These are phyloP conservation scores for Metallyticus violacea DNA, from an alignment of 2,888 invertebrate genomes.

Conservation along the genomic window DNA sequence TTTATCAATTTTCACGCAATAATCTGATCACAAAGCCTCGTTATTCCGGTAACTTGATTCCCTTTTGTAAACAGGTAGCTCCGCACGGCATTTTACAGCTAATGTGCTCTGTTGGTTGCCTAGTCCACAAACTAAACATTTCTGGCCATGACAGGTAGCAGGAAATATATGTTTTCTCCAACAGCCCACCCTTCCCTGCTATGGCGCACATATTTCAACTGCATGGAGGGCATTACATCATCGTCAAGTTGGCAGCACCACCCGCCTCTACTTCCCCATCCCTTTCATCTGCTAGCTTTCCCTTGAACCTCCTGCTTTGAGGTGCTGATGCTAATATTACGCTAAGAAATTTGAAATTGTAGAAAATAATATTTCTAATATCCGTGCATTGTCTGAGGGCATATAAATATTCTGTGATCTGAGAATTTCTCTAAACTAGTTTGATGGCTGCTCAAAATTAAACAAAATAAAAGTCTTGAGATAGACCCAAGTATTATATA, in stretches of 20 bases:
- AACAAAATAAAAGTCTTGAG: no score
- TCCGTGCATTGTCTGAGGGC: background rate
- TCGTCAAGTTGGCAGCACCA: background rate
- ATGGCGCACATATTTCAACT: conserved; percentile 3
- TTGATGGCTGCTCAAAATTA: no score
- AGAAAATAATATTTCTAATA: background rate
- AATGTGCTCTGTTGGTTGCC: background rate
- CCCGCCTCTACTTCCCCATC: background rate
- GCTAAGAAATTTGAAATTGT: background rate
- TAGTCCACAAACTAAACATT: background rate
- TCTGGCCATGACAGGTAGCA: conserved; percentile 13
- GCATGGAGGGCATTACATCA: conserved; percentile 5
- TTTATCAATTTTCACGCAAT: background rate
- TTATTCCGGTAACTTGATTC: background rate
- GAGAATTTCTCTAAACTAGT: no score
- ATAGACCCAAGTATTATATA: no score
- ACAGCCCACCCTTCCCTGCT: background rate
- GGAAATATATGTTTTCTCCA: background rate
- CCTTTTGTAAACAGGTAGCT: background rate
- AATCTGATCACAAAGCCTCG: background rate
- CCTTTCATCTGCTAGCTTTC: background rate
- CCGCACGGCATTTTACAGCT: background rate
- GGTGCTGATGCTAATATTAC: background rate
- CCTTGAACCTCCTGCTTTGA: no score
- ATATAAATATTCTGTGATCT: no score